Percentiles rank a stretch among this genome's conserved stretches.
These are phyloP conservation scores for Sylvilagus floridanus DNA, from an alignment of 2,797 vertebrate species.

Conservation along the genomic window DNA sequence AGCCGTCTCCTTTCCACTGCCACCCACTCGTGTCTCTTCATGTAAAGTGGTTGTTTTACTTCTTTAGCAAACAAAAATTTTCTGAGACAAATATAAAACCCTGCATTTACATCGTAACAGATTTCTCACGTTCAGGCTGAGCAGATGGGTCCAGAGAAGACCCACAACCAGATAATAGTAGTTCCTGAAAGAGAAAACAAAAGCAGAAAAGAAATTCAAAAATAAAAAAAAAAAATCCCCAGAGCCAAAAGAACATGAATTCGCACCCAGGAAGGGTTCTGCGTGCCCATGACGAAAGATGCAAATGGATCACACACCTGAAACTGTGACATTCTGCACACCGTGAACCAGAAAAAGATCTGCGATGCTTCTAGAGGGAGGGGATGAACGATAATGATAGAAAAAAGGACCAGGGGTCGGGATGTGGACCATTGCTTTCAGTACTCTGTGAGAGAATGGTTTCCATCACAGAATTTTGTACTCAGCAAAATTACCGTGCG, in stretches of 20 bases:
- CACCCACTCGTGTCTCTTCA: neutral
- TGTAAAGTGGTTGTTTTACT: neutral
- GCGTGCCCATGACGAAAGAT: neutral
- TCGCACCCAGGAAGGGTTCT: neutral
- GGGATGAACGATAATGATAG: too few relatives aligned
- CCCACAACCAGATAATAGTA: neutral
- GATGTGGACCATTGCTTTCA: neutral
- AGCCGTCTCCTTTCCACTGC: neutral
- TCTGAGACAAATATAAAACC: neutral
- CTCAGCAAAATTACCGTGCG: neutral
- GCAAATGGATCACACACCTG: neutral
- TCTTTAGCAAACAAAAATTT: neutral
- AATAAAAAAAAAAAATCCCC: neutral
- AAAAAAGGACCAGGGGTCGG: neutral
- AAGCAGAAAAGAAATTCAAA: neutral
- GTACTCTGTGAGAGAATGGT: neutral
- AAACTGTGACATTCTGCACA: neutral
- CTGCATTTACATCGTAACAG: neutral
- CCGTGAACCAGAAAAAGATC: neutral
- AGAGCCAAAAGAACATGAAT: neutral
- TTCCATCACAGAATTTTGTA: conserved; percentile 1
- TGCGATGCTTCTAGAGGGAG: neutral
- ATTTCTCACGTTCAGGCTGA: neutral
- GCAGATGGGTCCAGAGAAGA: conserved; percentile 18
- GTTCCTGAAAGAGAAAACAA: conserved; percentile 21